Evolutionary conservation across 2,888 invertebrate species (phyloP), one percentile per base, ranked within the genome.

Genomic region (Pogonocherus hispidulus): DNA sequence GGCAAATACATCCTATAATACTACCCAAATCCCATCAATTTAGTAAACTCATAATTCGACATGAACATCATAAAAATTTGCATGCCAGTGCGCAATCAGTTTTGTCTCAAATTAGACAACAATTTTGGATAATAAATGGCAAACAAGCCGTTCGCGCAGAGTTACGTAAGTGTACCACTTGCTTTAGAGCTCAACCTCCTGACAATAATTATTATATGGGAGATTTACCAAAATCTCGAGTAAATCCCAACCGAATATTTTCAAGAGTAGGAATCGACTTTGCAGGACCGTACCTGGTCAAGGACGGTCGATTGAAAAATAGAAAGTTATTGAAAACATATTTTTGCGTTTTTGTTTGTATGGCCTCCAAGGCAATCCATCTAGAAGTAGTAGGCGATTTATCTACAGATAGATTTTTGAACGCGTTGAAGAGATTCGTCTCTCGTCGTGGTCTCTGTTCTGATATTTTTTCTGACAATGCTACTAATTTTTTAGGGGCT

Each of bases 401-500:
- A 1, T 57, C 65, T 8, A 70, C 72, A 3, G 67, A 73, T 8
- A 41, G 68, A 3, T 76, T 73, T 55, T 23, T 76, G 1, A 70
- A 67, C 9, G 59, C 69, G 9, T 49, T 76, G 8, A 57, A 60
- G 35, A 51, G 77, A n/a, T 76, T 77, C 41, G 60, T 74, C 0
- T 49, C 71, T 4, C 35, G 72, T 1, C 47, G 66, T 6, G 59
- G 66, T 37, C 20, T 47, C 11, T 66, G 55, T 60, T 46, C 27
- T 22, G 55, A 66, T 20, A 63, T 77, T 6, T 74, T 62, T 23
- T 64, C 67, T 1, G 71, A 72, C 23, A 74, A 76, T 49, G 79
- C 71, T 2, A 72, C 74, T 5, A 77, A 74, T 46, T 75, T 75
- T 49, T 32, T 71, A 0, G 76, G 74, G 8, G 71, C 75, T 20